Evolutionary conservation across 2,113 vertebrate species (phyloP), one percentile per base, ranked within the genome.

Genomic region (Myotis brandtii): DNA sequence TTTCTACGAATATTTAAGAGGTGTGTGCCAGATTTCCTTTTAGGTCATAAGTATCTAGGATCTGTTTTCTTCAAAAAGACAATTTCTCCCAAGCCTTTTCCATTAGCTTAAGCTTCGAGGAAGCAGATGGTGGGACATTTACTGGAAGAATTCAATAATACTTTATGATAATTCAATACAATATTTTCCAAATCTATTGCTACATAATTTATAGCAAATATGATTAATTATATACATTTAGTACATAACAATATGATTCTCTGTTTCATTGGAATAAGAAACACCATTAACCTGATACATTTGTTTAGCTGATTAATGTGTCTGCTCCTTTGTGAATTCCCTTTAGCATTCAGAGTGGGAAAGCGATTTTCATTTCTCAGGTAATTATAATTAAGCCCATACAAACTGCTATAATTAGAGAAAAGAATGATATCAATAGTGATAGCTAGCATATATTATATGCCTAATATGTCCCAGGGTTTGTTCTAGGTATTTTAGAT

Each of bases 321-420:
- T 92, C 80, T 96, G 30, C 4, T 72, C 92, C 86, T 91, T 86
- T 59, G 75, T 73, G 34, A 40, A 76, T 72, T 94, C 95, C 50
- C 79, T 87, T 94, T 81, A 96, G 70, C 87, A 94, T 81, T 85
- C 76, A 82, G 79, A 89, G 17, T 81, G 52, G 86, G 37, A 48
- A 94, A 91, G 43, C 79, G 4, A 95, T 62, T 94, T 88, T 96
- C 83, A 80, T 64, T 94, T 87, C 66, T 67, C 70, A 93, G 66
- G 56, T 81, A 93, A 95, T 92, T 88, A 95, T 50, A 85, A 93
- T 95, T 95, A 95, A 95, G 80, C 7, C 86, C 75, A 92, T 59
- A 76, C n/a, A 92, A 81, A 96, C 64, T 89, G 56, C 75, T 89
- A 6, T 93, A 91, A 95, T 92, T 82, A 80, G 10, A 89, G 72